These are phyloP conservation scores for Dolichotis patagonum DNA, from an alignment of 2,113 vertebrate genomes.

Conservation along the genomic window DNA sequence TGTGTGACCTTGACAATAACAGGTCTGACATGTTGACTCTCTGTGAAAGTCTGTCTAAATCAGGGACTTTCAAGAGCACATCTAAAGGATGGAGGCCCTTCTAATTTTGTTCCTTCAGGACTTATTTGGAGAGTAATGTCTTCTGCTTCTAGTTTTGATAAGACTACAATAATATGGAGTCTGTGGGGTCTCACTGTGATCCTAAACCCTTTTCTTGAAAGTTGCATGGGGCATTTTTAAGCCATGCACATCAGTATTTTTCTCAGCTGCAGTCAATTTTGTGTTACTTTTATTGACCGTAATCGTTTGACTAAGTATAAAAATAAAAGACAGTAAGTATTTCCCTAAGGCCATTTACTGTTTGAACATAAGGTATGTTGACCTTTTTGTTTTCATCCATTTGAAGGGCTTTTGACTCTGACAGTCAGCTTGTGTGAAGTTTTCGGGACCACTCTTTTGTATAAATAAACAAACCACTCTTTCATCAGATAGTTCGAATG, in stretches of 20 bases:
- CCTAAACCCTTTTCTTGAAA: constrained; percentile 57
- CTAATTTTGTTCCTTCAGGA: constrained; percentile 62
- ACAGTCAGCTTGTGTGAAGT: neutral
- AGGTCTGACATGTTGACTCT: constrained; percentile 49
- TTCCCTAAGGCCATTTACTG: constrained; percentile 11
- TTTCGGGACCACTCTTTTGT: neutral
- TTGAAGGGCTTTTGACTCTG: neutral
- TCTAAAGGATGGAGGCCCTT: constrained; percentile 36
- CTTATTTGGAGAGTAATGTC: constrained; percentile 46
- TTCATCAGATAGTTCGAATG: neutral
- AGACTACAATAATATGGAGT: neutral
- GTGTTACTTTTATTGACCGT: constrained; percentile 52
- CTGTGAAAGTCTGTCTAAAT: constrained; percentile 50
- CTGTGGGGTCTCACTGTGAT: neutral
- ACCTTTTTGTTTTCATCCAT: constrained; percentile 9
- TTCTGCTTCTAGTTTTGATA: constrained; percentile 30
- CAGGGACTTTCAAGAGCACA: constrained; percentile 43
- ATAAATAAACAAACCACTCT: neutral
- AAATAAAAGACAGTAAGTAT: neutral
- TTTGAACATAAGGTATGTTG: neutral
- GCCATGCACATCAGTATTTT: constrained; percentile 28
- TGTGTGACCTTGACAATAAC: constrained; percentile 61
- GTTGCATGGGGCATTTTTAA: constrained; percentile 14
- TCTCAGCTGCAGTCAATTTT: constrained; percentile 58
- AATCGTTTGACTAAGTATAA: constrained; percentile 55